Evolutionary conservation across 2,113 vertebrate genomes (phyloP).

Genomic region (Loxodonta africana): DNA sequence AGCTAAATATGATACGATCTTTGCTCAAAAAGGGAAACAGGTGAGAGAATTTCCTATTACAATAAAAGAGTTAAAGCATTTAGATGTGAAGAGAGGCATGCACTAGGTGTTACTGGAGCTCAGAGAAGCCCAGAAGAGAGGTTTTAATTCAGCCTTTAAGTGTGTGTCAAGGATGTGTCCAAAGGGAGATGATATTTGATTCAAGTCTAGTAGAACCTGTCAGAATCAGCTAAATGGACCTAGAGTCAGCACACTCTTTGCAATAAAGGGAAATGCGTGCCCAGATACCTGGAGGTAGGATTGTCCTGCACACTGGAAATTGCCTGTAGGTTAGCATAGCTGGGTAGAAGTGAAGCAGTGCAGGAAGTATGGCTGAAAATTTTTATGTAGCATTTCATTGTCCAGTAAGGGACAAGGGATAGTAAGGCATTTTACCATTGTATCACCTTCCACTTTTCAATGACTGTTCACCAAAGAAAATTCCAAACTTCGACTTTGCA

Average conservation of each 20-base stretch:
- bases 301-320: not conserved
- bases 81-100: not conserved
- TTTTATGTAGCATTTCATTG: not conserved
- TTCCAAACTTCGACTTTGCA: not conserved
- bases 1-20: not conserved
- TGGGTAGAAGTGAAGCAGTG: not conserved
- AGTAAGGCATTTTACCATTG: not conserved
- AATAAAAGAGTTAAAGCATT: not conserved
- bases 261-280: not conserved
- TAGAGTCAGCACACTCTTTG: not conserved
- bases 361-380: not conserved
- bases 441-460: not conserved
- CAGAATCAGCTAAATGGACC: not conserved
- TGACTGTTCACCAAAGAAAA: not conserved
- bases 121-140: not conserved
- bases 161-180: not conserved
- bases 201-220: not conserved
- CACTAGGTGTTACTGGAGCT: not conserved
- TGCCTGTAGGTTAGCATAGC: not conserved
- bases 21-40: slow-evolving; percentile 3
- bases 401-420: not conserved
- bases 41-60: not conserved
- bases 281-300: not conserved
- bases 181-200: not conserved
- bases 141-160: not conserved